phyloP scores from a whole-genome alignment of 2,888 invertebrate species.

The Heliconius ethilla region DNA sequence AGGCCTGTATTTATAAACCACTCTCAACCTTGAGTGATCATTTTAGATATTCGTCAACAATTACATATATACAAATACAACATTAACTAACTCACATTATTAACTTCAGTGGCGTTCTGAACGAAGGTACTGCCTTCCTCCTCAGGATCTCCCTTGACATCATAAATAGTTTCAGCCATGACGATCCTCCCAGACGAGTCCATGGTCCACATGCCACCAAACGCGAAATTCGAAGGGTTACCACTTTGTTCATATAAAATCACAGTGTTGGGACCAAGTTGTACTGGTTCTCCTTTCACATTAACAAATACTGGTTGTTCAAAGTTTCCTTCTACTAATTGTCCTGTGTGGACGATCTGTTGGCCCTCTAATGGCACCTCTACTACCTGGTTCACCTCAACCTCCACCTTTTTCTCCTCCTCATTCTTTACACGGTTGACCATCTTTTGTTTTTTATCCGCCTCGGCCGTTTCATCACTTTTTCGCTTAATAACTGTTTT shows the following conservation, averaged over 20 bases:
- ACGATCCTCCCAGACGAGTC: slow-evolving; percentile 77
- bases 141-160: slow-evolving; percentile 77
- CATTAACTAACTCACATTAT: slow-evolving; percentile 59
- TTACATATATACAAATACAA: not conserved
- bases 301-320: slow-evolving; percentile 79
- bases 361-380: slow-evolving; percentile 77
- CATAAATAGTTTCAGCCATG: slow-evolving; percentile 79
- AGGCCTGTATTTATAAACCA: too few species aligned
- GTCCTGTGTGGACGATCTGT: slow-evolving; percentile 76
- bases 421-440: slow-evolving; percentile 64
- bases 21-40: too few species aligned
- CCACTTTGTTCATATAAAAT: slow-evolving; percentile 78
- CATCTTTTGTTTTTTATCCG: slow-evolving; percentile 75
- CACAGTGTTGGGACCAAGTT: slow-evolving; percentile 77
- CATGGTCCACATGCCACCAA: slow-evolving; percentile 80
- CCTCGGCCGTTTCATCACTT: slow-evolving; percentile 70
- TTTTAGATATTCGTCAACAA: too few species aligned
- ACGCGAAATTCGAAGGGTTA: slow-evolving; percentile 75
- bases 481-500: slow-evolving; percentile 77
- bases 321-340: slow-evolving; percentile 75
- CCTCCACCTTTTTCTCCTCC: slow-evolving; percentile 70
- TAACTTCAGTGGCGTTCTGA: slow-evolving; percentile 70
- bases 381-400: slow-evolving; percentile 69
- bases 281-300: slow-evolving; percentile 78
- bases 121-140: slow-evolving; percentile 72